Conservation (phyloP, 2,797 vertebrate species). For the Tiaroga cobitis region DNA sequence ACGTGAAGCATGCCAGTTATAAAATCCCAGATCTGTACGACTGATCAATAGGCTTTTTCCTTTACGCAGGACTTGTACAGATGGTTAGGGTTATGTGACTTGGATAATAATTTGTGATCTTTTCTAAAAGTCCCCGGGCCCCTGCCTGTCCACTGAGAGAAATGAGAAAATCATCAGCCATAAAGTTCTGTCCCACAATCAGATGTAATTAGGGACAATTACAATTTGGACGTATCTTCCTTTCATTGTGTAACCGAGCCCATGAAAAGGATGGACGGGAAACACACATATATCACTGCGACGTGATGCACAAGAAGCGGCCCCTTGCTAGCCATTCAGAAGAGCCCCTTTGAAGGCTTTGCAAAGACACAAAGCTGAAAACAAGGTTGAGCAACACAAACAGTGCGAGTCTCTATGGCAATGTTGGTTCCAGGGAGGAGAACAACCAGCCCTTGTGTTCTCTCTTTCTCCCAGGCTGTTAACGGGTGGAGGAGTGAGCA, state of each 20-base stretch:
- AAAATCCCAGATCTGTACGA: not conserved
- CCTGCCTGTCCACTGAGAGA: not conserved
- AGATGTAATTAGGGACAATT: slow-evolving; percentile 35
- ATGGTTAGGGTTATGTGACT: not conserved
- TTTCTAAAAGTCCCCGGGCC: not conserved
- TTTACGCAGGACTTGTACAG: not conserved
- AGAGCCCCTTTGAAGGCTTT: slow-evolving; percentile 47
- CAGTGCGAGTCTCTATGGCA: slow-evolving; percentile 56
- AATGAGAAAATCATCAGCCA: slow-evolving; percentile 6
- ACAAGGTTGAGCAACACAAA: slow-evolving; percentile 63
- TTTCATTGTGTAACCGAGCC: slow-evolving; percentile 29
- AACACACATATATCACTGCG: slow-evolving; percentile 51
- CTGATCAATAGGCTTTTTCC: not conserved
- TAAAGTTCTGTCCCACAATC: slow-evolving; percentile 10
- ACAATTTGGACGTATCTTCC: slow-evolving; percentile 33
- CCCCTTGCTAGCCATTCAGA: slow-evolving; percentile 55
- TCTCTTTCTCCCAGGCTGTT: slow-evolving; percentile 44
- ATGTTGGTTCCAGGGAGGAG: slow-evolving; percentile 49
- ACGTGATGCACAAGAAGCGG: slow-evolving; percentile 45
- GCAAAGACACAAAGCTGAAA: slow-evolving; percentile 56
- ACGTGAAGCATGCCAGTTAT: not conserved
- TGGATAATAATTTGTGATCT: not conserved
- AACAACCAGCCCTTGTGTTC: slow-evolving; percentile 52
- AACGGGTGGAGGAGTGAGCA: slow-evolving; percentile 15
- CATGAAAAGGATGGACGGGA: slow-evolving; percentile 40